Percentiles rank a stretch among this genome's conserved stretches.
Conservation (phyloP, 1,140 invertebrate genomes). For the Lepidurus apus region DNA sequence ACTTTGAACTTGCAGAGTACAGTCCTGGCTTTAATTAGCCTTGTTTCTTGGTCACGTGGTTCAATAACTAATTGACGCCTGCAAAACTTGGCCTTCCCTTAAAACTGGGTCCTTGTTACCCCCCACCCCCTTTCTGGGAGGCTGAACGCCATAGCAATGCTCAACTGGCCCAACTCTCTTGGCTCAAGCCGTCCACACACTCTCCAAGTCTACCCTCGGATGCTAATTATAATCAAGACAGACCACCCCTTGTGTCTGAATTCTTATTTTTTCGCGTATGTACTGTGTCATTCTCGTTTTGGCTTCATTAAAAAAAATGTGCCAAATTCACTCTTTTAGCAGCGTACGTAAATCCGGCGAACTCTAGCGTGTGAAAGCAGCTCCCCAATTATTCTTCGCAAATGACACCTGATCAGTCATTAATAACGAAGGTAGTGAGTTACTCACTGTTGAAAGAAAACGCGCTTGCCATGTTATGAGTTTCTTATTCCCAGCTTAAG, state of each 20-base stretch:
- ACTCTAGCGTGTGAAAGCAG: too few relatives aligned
- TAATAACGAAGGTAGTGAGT: too few relatives aligned
- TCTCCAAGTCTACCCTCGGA: not conserved
- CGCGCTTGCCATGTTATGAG: too few relatives aligned
- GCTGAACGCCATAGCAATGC: not conserved
- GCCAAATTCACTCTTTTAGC: too few relatives aligned
- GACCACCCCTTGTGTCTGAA: not conserved
- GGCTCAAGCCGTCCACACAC: slow-evolving; percentile 1
- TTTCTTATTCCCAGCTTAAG: too few relatives aligned
- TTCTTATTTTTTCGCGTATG: not conserved
- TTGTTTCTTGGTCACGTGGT: not conserved
- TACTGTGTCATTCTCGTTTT: not conserved
- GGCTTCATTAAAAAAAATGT: too few relatives aligned
- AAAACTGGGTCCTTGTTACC: not conserved
- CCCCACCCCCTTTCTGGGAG: not conserved
- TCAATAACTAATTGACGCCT: slow-evolving; percentile 15
- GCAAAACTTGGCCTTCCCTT: not conserved
- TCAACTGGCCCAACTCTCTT: not conserved
- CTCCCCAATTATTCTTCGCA: too few relatives aligned
- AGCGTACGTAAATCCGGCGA: too few relatives aligned
- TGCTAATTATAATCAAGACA: slow-evolving; percentile 22
- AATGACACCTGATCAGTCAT: too few relatives aligned
- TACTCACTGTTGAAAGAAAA: too few relatives aligned
- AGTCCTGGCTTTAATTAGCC: not conserved
- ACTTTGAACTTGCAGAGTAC: not conserved